These are phyloP conservation scores for Neotoxoptera formosana DNA, from an alignment of 1,140 invertebrate species.

Conservation along the genomic window DNA sequence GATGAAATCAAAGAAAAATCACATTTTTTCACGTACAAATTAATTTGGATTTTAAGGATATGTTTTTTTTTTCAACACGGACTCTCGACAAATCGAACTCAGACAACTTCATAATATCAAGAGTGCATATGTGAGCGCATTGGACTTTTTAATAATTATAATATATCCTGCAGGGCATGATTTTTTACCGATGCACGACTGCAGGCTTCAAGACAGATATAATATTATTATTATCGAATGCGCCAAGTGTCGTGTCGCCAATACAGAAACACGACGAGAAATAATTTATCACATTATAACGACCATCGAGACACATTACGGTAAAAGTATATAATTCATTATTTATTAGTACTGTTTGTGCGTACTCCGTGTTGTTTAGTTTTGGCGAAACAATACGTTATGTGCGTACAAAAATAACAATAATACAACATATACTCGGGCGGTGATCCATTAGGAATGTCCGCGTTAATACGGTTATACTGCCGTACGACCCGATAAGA, in stretches of 20 bases:
- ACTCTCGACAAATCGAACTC: neutral
- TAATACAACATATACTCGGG: neutral
- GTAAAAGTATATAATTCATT: slow-evolving; percentile 15
- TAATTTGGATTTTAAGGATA: neutral
- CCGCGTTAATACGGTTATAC: neutral
- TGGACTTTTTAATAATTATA: neutral
- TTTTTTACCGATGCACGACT: neutral
- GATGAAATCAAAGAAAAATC: neutral
- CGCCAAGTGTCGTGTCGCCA: neutral
- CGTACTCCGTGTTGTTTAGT: neutral
- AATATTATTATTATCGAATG: neutral
- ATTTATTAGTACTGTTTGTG: neutral
- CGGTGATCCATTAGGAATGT: neutral
- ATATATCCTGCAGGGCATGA: neutral
- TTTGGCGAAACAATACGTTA: neutral
- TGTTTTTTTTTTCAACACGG: too few species aligned
- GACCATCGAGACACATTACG: neutral
- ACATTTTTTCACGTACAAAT: neutral
- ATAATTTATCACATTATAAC: neutral
- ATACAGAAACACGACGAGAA: neutral
- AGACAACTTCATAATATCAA: neutral
- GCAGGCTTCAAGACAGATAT: neutral
- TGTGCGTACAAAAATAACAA: neutral
- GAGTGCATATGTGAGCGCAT: neutral
- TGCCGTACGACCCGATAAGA: neutral